phyloP scores from a whole-genome alignment of 2,797 vertebrate species.

The Astyanax mexicanus region DNA sequence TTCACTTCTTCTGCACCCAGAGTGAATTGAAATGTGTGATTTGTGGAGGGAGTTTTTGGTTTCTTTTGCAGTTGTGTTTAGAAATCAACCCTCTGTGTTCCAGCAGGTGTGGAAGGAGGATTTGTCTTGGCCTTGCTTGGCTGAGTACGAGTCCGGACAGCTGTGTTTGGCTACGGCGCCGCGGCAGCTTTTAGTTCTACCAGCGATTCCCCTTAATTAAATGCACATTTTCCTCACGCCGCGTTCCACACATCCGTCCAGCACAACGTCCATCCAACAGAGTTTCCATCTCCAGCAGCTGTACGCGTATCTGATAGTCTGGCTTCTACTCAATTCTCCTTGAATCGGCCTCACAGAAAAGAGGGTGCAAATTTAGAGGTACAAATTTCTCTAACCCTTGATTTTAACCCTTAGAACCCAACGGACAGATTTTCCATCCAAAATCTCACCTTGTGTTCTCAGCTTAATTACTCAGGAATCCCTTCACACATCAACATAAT shows the following conservation, averaged over 20 bases:
- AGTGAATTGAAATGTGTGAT: not conserved
- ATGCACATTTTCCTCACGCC: not conserved
- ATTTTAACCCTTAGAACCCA: too few relatives aligned
- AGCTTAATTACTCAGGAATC: too few relatives aligned
- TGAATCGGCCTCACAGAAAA: too few relatives aligned
- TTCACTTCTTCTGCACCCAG: not conserved
- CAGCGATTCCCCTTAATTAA: not conserved
- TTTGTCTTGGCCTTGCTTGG: not conserved
- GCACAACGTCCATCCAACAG: not conserved
- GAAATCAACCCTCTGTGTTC: not conserved
- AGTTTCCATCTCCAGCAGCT: not conserved
- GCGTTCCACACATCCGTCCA: too few relatives aligned
- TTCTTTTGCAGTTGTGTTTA: not conserved
- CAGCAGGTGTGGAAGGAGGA: not conserved
- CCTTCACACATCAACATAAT: too few relatives aligned
- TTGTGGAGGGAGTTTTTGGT: too few relatives aligned
- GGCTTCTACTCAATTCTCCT: too few relatives aligned
- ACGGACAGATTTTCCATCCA: too few relatives aligned
- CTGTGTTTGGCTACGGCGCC: slow-evolving; percentile 1
- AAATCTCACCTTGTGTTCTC: too few relatives aligned
- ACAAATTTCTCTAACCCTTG: too few relatives aligned
- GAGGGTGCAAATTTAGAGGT: too few relatives aligned
- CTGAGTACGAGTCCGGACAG: not conserved
- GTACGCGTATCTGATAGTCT: too few relatives aligned
- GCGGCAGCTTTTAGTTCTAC: not conserved